A percentile compares a stretch with the other conserved stretches of the same genome.
Conservation (phyloP, 2,888 invertebrate genomes). For the Lithosia quadra region DNA sequence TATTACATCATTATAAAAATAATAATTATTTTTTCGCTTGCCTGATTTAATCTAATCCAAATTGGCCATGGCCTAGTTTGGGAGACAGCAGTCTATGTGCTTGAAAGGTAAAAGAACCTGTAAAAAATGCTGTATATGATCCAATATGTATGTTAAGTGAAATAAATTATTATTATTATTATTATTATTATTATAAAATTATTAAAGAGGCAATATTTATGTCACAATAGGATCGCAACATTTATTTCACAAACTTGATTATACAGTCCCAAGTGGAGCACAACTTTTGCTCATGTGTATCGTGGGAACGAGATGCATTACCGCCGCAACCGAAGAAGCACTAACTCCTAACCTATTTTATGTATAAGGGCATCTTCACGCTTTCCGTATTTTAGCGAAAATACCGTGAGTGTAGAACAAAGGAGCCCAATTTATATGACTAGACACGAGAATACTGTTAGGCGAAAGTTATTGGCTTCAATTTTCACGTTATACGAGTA, state of each 20-base stretch:
- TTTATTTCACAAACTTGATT: background rate
- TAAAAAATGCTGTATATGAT: no score
- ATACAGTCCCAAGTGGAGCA: slow-evolving; percentile 50
- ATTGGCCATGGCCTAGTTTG: no score
- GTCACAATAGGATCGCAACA: background rate
- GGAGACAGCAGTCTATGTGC: no score
- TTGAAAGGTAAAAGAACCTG: no score
- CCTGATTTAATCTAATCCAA: no score
- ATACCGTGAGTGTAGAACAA: slow-evolving; percentile 53
- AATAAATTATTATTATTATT: no score
- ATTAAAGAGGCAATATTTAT: background rate
- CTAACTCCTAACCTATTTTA: slow-evolving; percentile 68
- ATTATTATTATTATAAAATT: no score
- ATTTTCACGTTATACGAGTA: slow-evolving; percentile 4
- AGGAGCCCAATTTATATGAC: slow-evolving; percentile 51
- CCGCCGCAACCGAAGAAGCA: slow-evolving; percentile 53
- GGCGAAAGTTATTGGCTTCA: slow-evolving; percentile 31
- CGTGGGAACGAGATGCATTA: slow-evolving; percentile 76
- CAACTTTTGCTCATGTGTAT: slow-evolving; percentile 56
- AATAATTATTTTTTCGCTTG: no score
- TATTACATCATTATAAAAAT: no score
- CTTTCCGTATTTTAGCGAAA: slow-evolving; percentile 53
- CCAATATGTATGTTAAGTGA: no score
- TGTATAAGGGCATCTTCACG: slow-evolving; percentile 64
- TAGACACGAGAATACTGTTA: slow-evolving; percentile 46